Evolutionary conservation across 1,140 invertebrate species (phyloP), one percentile per base, ranked within the genome.

Genomic region (Ooceraea biroi): DNA sequence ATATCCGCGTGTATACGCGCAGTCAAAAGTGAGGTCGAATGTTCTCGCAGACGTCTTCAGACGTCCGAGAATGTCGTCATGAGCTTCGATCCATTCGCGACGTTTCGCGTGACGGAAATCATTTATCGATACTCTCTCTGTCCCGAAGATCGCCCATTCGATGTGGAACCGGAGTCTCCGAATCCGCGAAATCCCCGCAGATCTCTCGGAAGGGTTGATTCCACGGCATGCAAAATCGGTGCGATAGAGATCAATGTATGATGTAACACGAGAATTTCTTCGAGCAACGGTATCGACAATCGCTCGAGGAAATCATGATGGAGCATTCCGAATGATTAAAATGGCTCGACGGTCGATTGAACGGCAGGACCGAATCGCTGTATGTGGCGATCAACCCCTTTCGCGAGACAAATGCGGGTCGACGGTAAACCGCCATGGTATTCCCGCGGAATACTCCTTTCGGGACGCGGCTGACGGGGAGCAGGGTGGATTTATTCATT

Each of bases 401-500:
- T n/a, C 46, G 12, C 27, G 84, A 82, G 84, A 87, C 65, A 87
- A 87, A 87, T 83, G 71, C 46, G 57, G 69, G 55, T 4, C 55
- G 48, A 25, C 25, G 72, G 27, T 72, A 66, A 82, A 85, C 77
- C 69, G 22, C 27, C 12, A n/a, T n/a, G 7, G 61, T 72, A 85
- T 60, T 77, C 84, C 50, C 72, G 30, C 41, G 78, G 63, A 78
- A 87, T 61, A 55, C 69, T 66, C 84, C 78, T 87, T 83, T 85
- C 65, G 71, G 69, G 61, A 80, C 44, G 41, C 72, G 27, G 41
- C 7, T 19, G 73, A n/a, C 19, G n/a, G 30, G 44, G 36, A 36
- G 36, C 36, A n/a, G n/a, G n/a, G 66, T 58, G 36, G 78, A 83
- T 87, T 87, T 87, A 87, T 87, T 87, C 74, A 60, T 65, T 71